Percentiles rank a stretch among this genome's conserved stretches.
Evolutionary conservation across 92 coral and sea anemone species (phyloP).

Genomic region (Epizoanthus rinbou): DNA sequence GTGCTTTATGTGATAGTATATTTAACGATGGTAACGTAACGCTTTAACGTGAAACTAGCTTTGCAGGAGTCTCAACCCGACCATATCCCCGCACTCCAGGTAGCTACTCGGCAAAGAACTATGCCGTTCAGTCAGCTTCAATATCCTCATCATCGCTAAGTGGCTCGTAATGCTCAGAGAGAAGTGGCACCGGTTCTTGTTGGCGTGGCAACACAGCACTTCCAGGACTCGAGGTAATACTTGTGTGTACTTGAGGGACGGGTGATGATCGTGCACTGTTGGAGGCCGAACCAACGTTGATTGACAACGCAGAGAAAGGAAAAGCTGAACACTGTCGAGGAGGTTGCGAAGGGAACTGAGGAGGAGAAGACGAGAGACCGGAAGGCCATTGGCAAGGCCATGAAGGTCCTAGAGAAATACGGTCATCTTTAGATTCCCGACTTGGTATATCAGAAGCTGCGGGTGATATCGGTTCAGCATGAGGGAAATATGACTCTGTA

Average conservation of each 20-base stretch:
- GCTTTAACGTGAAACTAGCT: too few species aligned
- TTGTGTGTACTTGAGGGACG: slow-evolving; percentile 63
- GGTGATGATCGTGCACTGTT: slow-evolving; percentile 98
- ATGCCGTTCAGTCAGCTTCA: neutral
- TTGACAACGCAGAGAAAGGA: slow-evolving; percentile 86
- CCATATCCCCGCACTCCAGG: too few species aligned
- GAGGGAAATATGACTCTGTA: slow-evolving; percentile 61
- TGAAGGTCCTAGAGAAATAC: slow-evolving; percentile 72
- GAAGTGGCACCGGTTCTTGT: slow-evolving; percentile 78
- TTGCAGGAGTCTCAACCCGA: too few species aligned
- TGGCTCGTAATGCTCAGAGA: slow-evolving; percentile 97
- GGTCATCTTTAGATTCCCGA: slow-evolving; percentile 72
- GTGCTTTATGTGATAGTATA: too few species aligned
- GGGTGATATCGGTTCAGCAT: slow-evolving; percentile 95
- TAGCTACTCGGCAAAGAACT: too few species aligned
- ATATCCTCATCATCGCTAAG: slow-evolving; percentile 90
- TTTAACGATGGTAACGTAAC: too few species aligned
- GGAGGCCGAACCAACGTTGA: slow-evolving; percentile 87
- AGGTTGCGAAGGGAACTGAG: slow-evolving; percentile 29
- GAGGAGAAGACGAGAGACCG: slow-evolving; percentile 18
- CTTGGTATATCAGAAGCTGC: slow-evolving; percentile 83
- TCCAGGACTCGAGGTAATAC: slow-evolving; percentile 65
- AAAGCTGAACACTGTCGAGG: slow-evolving; percentile 54
- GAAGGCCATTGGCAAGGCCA: slow-evolving; percentile 59
- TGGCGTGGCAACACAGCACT: slow-evolving; percentile 76